Percentiles rank a stretch among this genome's conserved stretches.
These are phyloP conservation scores for Thamnaconus septentrionalis DNA, from an alignment of 2,113 vertebrate species.

Conservation along the genomic window DNA sequence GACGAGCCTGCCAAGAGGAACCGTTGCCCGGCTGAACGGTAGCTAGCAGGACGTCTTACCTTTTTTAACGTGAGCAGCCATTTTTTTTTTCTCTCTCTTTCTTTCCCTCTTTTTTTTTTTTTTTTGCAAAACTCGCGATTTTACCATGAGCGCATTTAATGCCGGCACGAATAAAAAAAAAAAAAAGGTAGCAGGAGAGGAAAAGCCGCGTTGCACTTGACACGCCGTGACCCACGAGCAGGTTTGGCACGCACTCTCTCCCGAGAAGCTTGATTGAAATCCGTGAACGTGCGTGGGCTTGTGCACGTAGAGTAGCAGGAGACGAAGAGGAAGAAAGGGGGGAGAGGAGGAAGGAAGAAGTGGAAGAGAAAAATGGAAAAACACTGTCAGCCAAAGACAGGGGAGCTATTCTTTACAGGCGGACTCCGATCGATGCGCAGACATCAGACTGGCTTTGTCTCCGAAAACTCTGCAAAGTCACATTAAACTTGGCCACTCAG, in stretches of 20 bases:
- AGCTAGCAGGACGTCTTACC: no score
- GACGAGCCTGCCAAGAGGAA: slow-evolving; percentile 25
- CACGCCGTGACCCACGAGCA: slow-evolving; percentile 35
- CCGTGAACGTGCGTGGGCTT: slow-evolving; percentile 13
- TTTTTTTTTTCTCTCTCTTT: no score
- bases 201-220: slow-evolving; percentile 7
- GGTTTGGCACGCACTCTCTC: slow-evolving; percentile 17
- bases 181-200: not conserved
- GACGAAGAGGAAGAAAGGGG: no score
- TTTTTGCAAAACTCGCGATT: slow-evolving; percentile 15
- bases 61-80: no score
- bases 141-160: slow-evolving; percentile 13
- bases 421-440: slow-evolving; percentile 24
- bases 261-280: slow-evolving; percentile 41
- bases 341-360: no score
- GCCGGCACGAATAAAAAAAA: slow-evolving; percentile 12
- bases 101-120: not conserved
- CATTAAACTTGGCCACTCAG: slow-evolving; percentile 53
- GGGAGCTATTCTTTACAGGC: slow-evolving; percentile 12
- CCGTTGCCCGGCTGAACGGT: not conserved
- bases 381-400: slow-evolving; percentile 11
- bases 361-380: not conserved
- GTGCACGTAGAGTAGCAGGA: not conserved
- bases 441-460: slow-evolving; percentile 38
- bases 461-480: slow-evolving; percentile 68